These are phyloP conservation scores for Periophthalmus modestus DNA, from an alignment of 2,113 vertebrate species.

Conservation along the genomic window DNA sequence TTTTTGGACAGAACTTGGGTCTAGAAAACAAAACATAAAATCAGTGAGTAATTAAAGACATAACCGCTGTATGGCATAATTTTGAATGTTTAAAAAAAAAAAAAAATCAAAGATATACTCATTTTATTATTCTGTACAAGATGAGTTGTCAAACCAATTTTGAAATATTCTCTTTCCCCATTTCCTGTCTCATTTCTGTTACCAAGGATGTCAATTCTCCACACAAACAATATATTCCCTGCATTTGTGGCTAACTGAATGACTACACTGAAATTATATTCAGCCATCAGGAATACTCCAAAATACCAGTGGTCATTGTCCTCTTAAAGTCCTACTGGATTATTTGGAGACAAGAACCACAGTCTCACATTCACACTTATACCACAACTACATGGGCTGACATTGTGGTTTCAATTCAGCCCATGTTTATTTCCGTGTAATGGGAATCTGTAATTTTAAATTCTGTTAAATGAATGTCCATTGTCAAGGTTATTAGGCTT, in stretches of 20 bases:
- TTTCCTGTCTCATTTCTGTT: background rate
- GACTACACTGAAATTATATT: constrained; percentile 22
- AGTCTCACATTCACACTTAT: constrained; percentile 28
- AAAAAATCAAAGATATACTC: too few species aligned
- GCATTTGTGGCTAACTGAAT: background rate
- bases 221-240: background rate
- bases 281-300: constrained; percentile 17
- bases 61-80: too few species aligned
- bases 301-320: constrained; percentile 35
- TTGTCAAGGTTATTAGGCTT: background rate
- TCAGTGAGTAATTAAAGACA: constrained; percentile 36
- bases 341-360: constrained; percentile 17
- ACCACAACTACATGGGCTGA: constrained; percentile 17
- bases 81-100: too few species aligned
- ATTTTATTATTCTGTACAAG: background rate
- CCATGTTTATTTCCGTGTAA: constrained; percentile 8
- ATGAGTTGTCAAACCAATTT: background rate
- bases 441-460: background rate
- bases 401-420: constrained; percentile 14
- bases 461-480: constrained; percentile 7
- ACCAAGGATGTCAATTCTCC: too few species aligned
- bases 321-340: constrained; percentile 34
- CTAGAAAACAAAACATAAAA: constrained; percentile 71
- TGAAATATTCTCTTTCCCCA: background rate
- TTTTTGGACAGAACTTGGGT: constrained; percentile 77